phyloP scores from a whole-genome alignment of 2,888 invertebrate genomes.

The Tortricodes alternella region DNA sequence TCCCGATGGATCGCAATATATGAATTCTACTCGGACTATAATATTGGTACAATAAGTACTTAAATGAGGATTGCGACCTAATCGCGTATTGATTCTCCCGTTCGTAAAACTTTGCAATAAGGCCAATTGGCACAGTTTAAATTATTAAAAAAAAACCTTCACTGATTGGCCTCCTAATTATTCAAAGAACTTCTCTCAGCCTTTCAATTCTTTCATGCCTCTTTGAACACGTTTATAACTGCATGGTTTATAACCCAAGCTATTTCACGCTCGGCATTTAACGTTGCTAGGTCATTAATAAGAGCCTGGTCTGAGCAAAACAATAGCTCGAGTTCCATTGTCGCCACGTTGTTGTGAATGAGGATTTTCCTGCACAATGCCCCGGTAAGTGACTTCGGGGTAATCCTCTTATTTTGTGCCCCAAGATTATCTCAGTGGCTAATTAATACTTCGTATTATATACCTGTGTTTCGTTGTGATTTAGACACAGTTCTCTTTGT shows the following conservation, averaged over 20 bases:
- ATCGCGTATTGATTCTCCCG: no score
- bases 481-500: no score
- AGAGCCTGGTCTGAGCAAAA: conserved; percentile 13
- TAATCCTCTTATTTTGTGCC: conserved; percentile 27
- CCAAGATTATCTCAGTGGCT: conserved; percentile 10
- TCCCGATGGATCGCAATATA: no score
- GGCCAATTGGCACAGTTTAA: no score
- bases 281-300: conserved; percentile 29
- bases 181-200: not conserved
- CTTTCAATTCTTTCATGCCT: not conserved
- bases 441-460: conserved; percentile 3
- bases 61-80: no score
- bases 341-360: conserved; percentile 16
- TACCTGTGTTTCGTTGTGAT: no score
- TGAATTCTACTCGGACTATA: no score
- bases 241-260: not conserved
- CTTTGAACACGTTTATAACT: not conserved
- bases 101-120: no score
- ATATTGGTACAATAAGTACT: no score
- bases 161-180: not conserved
- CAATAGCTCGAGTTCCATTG: conserved; percentile 23
- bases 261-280: conserved; percentile 22
- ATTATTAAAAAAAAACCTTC: not conserved
- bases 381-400: conserved; percentile 20
- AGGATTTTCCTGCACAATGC: conserved; percentile 28